A percentile compares a stretch with the other conserved stretches of the same genome.
Conservation (phyloP, 35 echinoderm and acorn worm genomes). For the Strongylocentrotus purpuratus region DNA sequence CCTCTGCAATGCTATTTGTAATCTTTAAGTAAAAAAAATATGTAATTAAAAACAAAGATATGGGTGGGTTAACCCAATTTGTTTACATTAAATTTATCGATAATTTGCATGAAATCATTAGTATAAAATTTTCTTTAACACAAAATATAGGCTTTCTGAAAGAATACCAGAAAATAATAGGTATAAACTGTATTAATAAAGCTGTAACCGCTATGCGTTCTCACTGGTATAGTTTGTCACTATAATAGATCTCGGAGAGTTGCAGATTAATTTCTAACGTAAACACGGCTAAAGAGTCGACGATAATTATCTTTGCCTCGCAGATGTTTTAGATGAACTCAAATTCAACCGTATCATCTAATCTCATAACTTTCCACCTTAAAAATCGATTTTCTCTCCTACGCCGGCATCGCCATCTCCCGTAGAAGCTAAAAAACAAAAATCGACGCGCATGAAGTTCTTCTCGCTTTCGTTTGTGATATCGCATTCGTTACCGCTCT, state of each 20-base stretch:
- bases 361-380: conserved; percentile 17
- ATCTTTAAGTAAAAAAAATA: neutral
- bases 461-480: neutral
- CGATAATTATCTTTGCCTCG: neutral
- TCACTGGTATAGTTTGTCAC: neutral
- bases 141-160: neutral
- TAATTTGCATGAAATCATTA: too few species aligned
- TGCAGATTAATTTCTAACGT: neutral
- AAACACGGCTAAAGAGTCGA: neutral
- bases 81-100: too few species aligned
- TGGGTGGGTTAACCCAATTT: neutral
- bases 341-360: neutral
- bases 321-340: neutral
- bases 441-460: neutral
- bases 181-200: neutral
- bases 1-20: neutral
- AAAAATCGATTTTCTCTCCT: neutral
- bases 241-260: too few species aligned
- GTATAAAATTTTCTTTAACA: neutral
- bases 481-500: neutral
- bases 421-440: neutral
- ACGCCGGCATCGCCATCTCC: neutral
- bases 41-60: neutral
- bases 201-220: neutral
- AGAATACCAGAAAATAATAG: too few species aligned